phyloP scores from a whole-genome alignment of 2,113 vertebrate species.

The Cettia cetti region DNA sequence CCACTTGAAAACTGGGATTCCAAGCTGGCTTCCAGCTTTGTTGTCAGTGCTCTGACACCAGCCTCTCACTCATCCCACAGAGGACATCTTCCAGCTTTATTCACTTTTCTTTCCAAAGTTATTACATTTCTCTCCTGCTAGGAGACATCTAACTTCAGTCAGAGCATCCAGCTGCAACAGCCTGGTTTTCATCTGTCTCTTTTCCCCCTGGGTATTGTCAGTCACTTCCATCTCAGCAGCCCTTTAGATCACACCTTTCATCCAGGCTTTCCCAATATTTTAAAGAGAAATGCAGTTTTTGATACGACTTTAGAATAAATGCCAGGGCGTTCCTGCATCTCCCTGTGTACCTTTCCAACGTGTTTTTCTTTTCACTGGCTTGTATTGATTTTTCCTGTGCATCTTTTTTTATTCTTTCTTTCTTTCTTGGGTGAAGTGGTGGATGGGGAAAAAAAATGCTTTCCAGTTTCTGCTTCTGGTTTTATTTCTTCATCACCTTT shows the following conservation, averaged over 20 bases:
- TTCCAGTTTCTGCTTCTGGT: background rate
- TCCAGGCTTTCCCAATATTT: background rate
- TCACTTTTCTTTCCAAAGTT: background rate
- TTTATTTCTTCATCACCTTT: background rate
- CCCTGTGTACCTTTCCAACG: fast-evolving
- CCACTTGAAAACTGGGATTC: background rate
- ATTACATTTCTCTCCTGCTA: background rate
- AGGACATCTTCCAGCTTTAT: background rate
- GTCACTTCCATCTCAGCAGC: background rate
- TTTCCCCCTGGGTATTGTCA: background rate
- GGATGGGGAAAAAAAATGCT: background rate
- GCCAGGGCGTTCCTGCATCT: background rate
- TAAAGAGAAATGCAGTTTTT: background rate
- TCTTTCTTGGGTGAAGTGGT: background rate
- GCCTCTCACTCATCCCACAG: background rate
- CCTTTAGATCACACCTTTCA: background rate
- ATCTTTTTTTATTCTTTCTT: background rate
- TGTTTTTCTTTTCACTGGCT: background rate
- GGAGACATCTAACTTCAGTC: background rate
- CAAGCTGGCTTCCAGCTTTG: background rate
- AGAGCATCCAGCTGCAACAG: background rate
- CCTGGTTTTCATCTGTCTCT: background rate
- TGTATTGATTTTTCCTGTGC: background rate
- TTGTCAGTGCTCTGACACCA: background rate
- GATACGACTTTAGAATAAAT: background rate